Evolutionary conservation across 2,888 invertebrate genomes (phyloP), one percentile per base, ranked within the genome.

Genomic region (Limnephilus lunatus): DNA sequence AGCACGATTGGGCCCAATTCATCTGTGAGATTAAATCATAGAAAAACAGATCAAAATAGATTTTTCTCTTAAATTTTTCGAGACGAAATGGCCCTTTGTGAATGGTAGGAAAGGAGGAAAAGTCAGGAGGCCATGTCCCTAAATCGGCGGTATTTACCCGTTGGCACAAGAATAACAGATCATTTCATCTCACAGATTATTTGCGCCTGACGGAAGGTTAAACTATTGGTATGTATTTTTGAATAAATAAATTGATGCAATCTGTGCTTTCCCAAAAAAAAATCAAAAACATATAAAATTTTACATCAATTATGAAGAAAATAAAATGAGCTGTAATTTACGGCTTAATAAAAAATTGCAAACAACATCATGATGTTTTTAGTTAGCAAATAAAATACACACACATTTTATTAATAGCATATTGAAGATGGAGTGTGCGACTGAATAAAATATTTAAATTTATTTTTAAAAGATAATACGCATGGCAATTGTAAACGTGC

Each of bases 401-500:
- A 53, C 68, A 68, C 19, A 68, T 68, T 68, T 68, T 68, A 68
- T 68, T 25, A 68, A 68, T 5, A 68, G 68, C 25, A 68, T 53
- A 30, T 30, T 87, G 15, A 53, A 53, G 87, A 87, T 9, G 30
- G 87, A 53, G 31, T 30, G n/a, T 68, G 68, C 31, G 48, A 87
- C 68, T 48, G 5, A 5, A 15, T n/a, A 48, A 88, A 88, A 87
- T 89, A 89, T 35, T 88, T 88, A 81, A 35, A 80, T 35, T 81
- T 39, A 25, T 81, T 32, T 32, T 80, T 80, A 14, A 25, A 68
- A 48, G 44, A 53, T 31, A 19, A 81, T 31, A 82, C 19, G 30
- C 15, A 82, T 32, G 68, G 19, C 81, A 89, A 81, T 35, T 39
- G 44, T 39, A 80, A 89, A 88, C 80, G 53, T 68, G 32, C 88